A percentile compares a stretch with the other conserved stretches of the same genome.
Evolutionary conservation across 2,113 vertebrate genomes (phyloP).

Genomic region (Oreochromis tanganicae): DNA sequence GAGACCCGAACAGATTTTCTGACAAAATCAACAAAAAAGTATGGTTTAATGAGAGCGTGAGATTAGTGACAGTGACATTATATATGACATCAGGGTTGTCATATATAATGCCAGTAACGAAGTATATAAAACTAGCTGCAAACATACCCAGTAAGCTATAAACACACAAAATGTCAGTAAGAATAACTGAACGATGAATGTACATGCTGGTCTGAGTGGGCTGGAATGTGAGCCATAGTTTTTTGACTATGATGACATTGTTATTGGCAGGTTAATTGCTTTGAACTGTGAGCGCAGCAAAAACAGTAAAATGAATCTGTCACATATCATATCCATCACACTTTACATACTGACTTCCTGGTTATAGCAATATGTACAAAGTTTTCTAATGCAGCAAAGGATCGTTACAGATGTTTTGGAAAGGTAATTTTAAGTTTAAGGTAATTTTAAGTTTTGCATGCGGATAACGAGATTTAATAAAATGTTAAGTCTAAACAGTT

Average conservation of each 20-base stretch:
- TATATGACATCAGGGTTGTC: not conserved
- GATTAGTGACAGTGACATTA: not conserved
- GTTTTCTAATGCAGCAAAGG: not conserved
- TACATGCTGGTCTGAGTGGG: not conserved
- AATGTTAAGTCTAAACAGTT: fast-evolving
- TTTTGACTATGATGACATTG: not conserved
- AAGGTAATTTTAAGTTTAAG: not conserved
- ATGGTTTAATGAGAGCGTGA: not conserved
- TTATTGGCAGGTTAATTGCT: not conserved
- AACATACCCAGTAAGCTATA: not conserved
- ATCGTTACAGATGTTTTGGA: not conserved
- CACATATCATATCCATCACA: not conserved
- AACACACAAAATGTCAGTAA: not conserved
- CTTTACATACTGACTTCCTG: not conserved
- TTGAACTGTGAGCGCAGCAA: not conserved
- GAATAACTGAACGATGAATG: not conserved
- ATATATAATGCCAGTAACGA: not conserved
- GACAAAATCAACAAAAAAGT: not conserved
- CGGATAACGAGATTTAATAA: not conserved
- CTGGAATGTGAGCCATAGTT: not conserved
- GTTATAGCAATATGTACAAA: not conserved
- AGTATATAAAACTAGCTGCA: not conserved
- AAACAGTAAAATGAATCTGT: not conserved
- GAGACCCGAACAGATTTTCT: not conserved
- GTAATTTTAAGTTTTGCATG: not conserved